These are phyloP conservation scores for Vulpes ferrilata DNA, from an alignment of 2,113 vertebrate species.

Conservation along the genomic window DNA sequence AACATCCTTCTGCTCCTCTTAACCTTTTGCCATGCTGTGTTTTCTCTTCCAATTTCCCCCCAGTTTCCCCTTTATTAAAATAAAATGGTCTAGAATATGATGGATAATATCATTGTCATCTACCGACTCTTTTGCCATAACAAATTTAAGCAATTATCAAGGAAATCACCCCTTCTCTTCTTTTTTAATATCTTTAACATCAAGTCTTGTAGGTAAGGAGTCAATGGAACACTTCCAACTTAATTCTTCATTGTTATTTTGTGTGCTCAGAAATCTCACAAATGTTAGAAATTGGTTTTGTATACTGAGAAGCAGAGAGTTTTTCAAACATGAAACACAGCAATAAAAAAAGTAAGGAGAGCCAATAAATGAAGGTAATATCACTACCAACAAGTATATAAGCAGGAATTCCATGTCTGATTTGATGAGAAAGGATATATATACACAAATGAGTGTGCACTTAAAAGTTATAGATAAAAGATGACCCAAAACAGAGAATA, in stretches of 20 bases:
- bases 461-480: not conserved
- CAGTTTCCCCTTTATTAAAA: conserved; percentile 49
- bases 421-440: not conserved
- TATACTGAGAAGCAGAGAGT: not conserved
- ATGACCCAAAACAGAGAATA: not conserved
- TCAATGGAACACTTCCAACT: not conserved
- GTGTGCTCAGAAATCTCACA: not conserved
- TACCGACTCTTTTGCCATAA: not conserved
- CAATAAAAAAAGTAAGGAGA: not conserved
- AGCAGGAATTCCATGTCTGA: not conserved
- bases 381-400: not conserved
- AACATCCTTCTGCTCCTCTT: not conserved
- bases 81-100: not conserved
- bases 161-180: not conserved
- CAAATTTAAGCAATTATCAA: not conserved
- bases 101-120: not conserved
- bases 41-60: conserved; percentile 16
- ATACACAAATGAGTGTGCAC: not conserved
- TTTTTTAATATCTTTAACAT: not conserved
- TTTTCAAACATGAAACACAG: not conserved
- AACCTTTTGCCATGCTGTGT: conserved; percentile 16
- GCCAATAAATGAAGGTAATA: not conserved
- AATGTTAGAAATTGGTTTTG: not conserved
- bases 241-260: not conserved
- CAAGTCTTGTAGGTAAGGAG: not conserved